These are phyloP conservation scores for Vultur gryphus DNA, from an alignment of 2,797 vertebrate species.

Conservation along the genomic window DNA sequence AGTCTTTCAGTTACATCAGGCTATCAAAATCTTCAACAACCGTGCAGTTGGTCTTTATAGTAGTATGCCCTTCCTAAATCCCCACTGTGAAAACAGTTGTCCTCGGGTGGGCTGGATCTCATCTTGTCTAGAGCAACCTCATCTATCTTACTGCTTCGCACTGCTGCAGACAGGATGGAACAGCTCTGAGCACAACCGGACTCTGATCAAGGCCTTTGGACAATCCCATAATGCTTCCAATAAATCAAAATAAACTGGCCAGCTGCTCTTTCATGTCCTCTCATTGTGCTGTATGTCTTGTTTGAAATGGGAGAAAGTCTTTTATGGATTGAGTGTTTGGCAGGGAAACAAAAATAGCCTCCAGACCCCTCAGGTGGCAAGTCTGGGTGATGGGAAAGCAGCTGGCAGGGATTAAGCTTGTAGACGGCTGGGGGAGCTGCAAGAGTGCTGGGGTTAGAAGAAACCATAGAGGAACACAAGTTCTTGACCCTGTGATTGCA, in stretches of 20 bases:
- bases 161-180: not conserved
- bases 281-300: not conserved
- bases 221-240: not conserved
- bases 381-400: not conserved
- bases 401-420: not conserved
- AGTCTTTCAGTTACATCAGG: not conserved
- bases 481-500: not conserved
- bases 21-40: not conserved
- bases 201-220: constrained; percentile 27
- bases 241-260: constrained; percentile 40
- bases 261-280: constrained; percentile 7
- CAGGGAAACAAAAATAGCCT: not conserved
- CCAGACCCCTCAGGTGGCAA: not conserved
- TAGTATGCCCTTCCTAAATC: not conserved
- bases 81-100: not conserved
- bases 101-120: not conserved
- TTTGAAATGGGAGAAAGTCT: not conserved
- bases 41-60: not conserved
- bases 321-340: not conserved
- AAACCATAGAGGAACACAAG: not conserved
- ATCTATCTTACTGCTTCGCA: not conserved
- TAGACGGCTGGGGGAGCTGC: not conserved
- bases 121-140: not conserved
- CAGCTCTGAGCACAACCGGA: constrained; percentile 1
- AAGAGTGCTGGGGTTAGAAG: not conserved